phyloP scores from a whole-genome alignment of 2,888 invertebrate genomes.

The Resseliella maxima region DNA sequence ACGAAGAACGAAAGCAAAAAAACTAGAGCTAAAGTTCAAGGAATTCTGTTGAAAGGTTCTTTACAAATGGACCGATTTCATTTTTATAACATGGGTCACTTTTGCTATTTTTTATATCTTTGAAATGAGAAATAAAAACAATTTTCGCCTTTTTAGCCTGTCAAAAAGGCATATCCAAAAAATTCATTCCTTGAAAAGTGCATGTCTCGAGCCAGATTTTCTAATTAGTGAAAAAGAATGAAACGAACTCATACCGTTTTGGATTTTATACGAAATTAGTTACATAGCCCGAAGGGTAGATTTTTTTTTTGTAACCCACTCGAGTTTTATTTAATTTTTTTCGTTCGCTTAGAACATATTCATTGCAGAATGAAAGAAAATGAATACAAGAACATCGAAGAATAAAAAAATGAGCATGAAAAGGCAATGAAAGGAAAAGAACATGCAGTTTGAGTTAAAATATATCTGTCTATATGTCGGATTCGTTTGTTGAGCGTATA shows the following conservation, averaged over 20 bases:
- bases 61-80: background rate
- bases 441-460: constrained; percentile 1
- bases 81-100: background rate
- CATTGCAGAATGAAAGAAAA: background rate
- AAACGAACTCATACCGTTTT: background rate
- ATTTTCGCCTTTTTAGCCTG: background rate
- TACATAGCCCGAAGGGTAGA: background rate
- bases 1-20: background rate
- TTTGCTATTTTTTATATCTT: background rate
- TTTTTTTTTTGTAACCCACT: background rate
- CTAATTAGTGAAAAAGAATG: background rate
- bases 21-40: constrained; percentile 5
- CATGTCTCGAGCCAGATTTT: background rate
- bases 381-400: background rate
- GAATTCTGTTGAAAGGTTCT: constrained; percentile 41
- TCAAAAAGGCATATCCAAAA: background rate
- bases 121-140: background rate
- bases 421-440: background rate
- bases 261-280: constrained; percentile 29
- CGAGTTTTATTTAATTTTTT: background rate
- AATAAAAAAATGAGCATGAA: background rate
- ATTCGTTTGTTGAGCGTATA: no score
- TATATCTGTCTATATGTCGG: constrained; percentile 33
- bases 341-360: background rate
- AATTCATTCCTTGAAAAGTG: background rate